Conservation (phyloP, 2,888 invertebrate species). For the Chrysolina haemoptera region DNA sequence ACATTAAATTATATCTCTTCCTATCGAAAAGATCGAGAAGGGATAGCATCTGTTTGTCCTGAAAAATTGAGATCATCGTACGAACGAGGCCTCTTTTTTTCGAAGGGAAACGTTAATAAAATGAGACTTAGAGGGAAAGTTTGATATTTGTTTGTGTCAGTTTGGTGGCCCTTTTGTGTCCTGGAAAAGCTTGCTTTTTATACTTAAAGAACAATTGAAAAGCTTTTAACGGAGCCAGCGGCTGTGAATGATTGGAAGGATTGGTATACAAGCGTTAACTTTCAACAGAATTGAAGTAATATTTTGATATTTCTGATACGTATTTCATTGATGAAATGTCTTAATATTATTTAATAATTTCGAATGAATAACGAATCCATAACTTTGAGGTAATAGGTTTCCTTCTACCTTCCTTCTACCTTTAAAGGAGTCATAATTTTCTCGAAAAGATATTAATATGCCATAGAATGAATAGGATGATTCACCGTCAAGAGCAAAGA, state of each 20-base stretch:
- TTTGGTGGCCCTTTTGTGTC: conserved; percentile 27
- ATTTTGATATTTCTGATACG: not conserved
- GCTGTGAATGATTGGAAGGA: conserved; percentile 28
- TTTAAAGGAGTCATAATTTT: too few species aligned
- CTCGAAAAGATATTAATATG: too few species aligned
- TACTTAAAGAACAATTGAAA: conserved; percentile 34
- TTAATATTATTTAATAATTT: too few species aligned
- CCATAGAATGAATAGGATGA: too few species aligned
- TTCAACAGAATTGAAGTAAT: not conserved
- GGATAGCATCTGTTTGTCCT: not conserved
- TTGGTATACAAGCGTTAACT: not conserved
- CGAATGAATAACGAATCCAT: too few species aligned
- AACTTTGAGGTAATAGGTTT: too few species aligned
- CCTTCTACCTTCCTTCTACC: too few species aligned
- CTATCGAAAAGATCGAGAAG: not conserved
- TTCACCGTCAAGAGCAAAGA: too few species aligned
- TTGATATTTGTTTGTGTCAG: conserved; percentile 26
- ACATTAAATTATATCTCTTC: not conserved
- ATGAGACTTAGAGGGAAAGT: conserved; percentile 24
- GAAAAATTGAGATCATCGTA: not conserved
- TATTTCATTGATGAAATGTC: too few species aligned
- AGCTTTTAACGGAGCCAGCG: conserved; percentile 36
- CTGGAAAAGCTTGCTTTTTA: conserved; percentile 23
- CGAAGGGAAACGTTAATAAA: conserved; percentile 23
- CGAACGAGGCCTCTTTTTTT: not conserved